A percentile compares a stretch with the other conserved stretches of the same genome.
Evolutionary conservation across 2,888 invertebrate species (phyloP).

Genomic region (Parnassius apollo): DNA sequence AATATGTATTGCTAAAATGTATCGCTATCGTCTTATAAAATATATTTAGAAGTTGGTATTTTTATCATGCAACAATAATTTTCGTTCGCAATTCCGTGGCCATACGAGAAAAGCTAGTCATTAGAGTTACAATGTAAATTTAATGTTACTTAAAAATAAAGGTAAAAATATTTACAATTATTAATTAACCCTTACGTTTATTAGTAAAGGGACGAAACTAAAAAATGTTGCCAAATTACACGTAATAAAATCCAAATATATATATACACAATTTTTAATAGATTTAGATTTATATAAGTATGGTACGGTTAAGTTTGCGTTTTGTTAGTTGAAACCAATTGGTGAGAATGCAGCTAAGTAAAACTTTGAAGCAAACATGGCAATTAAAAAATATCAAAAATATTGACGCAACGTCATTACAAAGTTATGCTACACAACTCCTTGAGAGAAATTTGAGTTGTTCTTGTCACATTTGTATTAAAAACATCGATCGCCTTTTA

Average conservation of each 20-base stretch:
- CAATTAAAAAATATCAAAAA: conserved; percentile 7
- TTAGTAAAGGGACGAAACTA: conserved; percentile 71
- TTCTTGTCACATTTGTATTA: conserved; percentile 13
- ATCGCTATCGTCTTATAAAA: conserved; percentile 10
- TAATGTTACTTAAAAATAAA: conserved; percentile 60
- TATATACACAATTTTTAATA: conserved; percentile 77
- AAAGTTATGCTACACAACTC: not conserved
- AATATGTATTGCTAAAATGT: not conserved
- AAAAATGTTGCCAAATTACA: conserved; percentile 80
- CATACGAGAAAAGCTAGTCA: conserved; percentile 79
- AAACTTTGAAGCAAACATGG: conserved; percentile 22
- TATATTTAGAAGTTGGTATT: conserved; percentile 15
- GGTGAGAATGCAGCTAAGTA: not conserved
- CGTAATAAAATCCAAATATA: conserved; percentile 78
- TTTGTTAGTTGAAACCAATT: conserved; percentile 34
- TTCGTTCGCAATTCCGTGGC: conserved; percentile 60
- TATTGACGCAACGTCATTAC: conserved; percentile 5
- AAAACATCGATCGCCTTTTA: conserved; percentile 2
- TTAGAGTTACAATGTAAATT: conserved; percentile 77
- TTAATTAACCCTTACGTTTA: conserved; percentile 61
- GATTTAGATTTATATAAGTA: conserved; percentile 58
- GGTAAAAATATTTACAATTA: conserved; percentile 72
- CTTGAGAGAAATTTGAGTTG: conserved; percentile 25
- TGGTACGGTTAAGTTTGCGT: conserved; percentile 42
- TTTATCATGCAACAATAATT: conserved; percentile 40